These are phyloP conservation scores for Eulithis prunata DNA, from an alignment of 2,888 invertebrate species.

Conservation along the genomic window DNA sequence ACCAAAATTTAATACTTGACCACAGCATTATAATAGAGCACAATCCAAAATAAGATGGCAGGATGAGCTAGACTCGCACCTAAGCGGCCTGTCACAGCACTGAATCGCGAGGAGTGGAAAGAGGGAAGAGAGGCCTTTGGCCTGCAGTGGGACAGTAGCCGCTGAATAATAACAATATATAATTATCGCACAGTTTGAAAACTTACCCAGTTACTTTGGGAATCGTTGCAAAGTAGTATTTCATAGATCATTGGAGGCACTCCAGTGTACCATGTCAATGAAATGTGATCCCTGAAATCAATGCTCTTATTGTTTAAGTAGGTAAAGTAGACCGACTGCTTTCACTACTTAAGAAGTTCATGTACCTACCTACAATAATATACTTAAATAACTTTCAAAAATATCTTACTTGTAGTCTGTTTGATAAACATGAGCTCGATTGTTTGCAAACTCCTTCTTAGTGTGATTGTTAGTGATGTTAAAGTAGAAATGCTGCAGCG, in stretches of 20 bases:
- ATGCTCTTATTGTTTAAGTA: not conserved
- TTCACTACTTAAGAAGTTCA: no score
- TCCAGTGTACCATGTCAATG: constrained; percentile 49
- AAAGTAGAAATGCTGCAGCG: constrained; percentile 21
- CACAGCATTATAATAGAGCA: not conserved
- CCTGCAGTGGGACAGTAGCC: no score
- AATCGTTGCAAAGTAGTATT: constrained; percentile 15
- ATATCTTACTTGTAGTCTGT: constrained; percentile 53
- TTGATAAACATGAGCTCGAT: constrained; percentile 27
- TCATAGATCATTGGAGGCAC: constrained; percentile 46
- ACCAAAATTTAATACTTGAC: not conserved
- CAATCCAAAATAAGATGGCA: no score
- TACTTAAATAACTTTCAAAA: no score
- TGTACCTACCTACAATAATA: no score
- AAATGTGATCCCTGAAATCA: constrained; percentile 51
- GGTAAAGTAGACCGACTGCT: no score
- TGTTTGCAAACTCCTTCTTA: constrained; percentile 37
- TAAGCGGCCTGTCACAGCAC: no score
- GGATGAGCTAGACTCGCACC: no score
- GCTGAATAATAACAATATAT: no score
- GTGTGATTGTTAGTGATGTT: constrained; percentile 49
- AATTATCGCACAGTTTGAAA: not conserved
- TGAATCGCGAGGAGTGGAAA: no score
- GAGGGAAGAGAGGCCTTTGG: no score
- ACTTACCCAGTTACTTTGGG: not conserved